Evolutionary conservation across 2,113 vertebrate genomes (phyloP).

Genomic region (Hippoglossus stenolepis): DNA sequence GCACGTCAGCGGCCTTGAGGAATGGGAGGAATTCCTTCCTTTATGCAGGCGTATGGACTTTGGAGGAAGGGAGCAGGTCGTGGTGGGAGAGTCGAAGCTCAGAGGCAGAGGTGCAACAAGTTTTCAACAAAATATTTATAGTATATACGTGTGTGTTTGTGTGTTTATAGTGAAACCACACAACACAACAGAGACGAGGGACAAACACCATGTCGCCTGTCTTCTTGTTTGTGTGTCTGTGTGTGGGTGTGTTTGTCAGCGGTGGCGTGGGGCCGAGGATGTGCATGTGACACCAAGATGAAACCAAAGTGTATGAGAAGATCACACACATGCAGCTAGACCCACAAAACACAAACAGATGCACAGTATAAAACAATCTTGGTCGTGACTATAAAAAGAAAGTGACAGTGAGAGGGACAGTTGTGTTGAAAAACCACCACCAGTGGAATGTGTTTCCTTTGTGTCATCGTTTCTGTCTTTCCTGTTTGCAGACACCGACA

Average conservation of each 20-base stretch:
- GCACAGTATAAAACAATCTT: conserved; percentile 6
- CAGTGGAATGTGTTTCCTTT: conserved; percentile 58
- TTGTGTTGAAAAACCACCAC: conserved; percentile 57
- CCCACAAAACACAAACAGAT: conserved; percentile 1
- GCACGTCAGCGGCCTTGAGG: conserved; percentile 48
- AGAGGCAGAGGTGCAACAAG: background rate
- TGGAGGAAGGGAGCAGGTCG: conserved; percentile 12
- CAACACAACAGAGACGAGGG: background rate
- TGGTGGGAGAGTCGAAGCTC: background rate
- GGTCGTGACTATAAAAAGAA: background rate
- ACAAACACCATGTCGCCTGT: background rate
- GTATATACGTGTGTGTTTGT: background rate
- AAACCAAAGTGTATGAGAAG: background rate
- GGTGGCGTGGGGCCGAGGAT: background rate
- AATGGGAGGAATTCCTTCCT: conserved; percentile 72
- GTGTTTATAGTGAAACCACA: conserved; percentile 3
- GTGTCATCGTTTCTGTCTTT: conserved; percentile 34
- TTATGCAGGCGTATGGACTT: conserved; percentile 35
- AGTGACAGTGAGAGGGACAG: background rate
- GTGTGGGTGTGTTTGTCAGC: background rate
- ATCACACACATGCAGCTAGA: conserved; percentile 5
- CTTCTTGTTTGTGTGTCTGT: background rate
- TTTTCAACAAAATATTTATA: conserved; percentile 46
- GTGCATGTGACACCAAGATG: background rate
- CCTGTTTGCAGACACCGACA: conserved; percentile 49